Evolutionary conservation across 2,888 invertebrate genomes (phyloP).

Genomic region (Trypoxylon attenuatum): DNA sequence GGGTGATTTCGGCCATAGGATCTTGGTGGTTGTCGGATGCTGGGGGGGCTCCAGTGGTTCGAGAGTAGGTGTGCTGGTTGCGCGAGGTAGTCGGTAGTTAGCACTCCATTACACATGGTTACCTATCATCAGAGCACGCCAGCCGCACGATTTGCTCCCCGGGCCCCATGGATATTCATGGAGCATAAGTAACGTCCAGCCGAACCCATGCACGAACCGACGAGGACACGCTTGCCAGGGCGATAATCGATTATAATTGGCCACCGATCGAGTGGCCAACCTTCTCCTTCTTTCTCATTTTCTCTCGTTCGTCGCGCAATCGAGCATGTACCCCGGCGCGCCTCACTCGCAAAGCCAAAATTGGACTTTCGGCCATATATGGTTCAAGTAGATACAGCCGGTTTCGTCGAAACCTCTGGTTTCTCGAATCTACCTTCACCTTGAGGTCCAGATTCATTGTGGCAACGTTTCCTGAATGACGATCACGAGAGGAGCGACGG

Average conservation of each 20-base stretch:
- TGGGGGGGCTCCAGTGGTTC: conserved; percentile 5
- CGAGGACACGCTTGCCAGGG: conserved; percentile 33
- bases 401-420: too few species aligned
- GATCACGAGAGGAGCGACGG: too few species aligned
- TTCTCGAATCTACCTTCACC: too few species aligned
- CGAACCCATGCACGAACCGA: conserved; percentile 32
- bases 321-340: too few species aligned
- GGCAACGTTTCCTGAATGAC: too few species aligned
- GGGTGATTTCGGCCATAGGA: background rate
- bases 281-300: too few species aligned
- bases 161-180: conserved; percentile 63
- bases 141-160: conserved; percentile 61
- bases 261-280: conserved; percentile 6
- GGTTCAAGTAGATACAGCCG: too few species aligned
- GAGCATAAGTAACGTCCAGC: conserved; percentile 51
- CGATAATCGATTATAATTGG: conserved; percentile 53
- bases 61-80: conserved; percentile 50
- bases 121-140: conserved; percentile 70
- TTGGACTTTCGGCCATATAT: too few species aligned
- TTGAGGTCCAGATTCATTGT: too few species aligned
- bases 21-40: background rate
- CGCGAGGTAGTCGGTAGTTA: conserved; percentile 70
- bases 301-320: too few species aligned
- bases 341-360: too few species aligned
- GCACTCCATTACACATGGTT: conserved; percentile 72